phyloP scores from a whole-genome alignment of 2,888 invertebrate genomes.

The Stenichneumon culpator region DNA sequence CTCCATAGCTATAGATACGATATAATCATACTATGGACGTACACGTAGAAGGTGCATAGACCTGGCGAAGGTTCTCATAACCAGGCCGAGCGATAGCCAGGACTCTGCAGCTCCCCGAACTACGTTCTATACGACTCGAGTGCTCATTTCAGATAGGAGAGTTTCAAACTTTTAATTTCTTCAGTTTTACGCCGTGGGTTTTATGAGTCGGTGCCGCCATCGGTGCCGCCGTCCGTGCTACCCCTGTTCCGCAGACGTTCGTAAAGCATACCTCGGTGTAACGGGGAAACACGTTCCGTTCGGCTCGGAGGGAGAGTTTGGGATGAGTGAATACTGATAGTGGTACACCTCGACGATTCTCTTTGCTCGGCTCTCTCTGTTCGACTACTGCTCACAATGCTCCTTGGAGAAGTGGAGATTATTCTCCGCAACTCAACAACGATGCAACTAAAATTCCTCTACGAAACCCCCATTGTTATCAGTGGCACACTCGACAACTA shows the following conservation, averaged over 20 bases:
- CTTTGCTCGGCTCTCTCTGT: slow-evolving; percentile 26
- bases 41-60: slow-evolving; percentile 19
- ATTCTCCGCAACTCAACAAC: not conserved
- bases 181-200: slow-evolving; percentile 78
- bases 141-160: slow-evolving; percentile 78
- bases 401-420: slow-evolving; percentile 4
- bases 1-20: slow-evolving; percentile 17
- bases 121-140: slow-evolving; percentile 70
- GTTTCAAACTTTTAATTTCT: slow-evolving; percentile 81
- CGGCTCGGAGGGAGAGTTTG: slow-evolving; percentile 16
- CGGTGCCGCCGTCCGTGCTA: not conserved
- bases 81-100: slow-evolving; percentile 46
- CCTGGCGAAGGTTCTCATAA: slow-evolving; percentile 50
- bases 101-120: slow-evolving; percentile 15
- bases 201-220: slow-evolving; percentile 73
- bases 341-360: slow-evolving; percentile 47
- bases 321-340: slow-evolving; percentile 57
- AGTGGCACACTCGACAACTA: not conserved
- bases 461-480: not conserved
- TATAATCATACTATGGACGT: slow-evolving; percentile 7
- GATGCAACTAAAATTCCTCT: not conserved
- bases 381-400: slow-evolving; percentile 30
- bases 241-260: slow-evolving; percentile 33
- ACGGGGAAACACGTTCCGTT: slow-evolving; percentile 52
- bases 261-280: slow-evolving; percentile 27